Conservation (phyloP, 2,888 invertebrate genomes). For the Chrysolina haemoptera region DNA sequence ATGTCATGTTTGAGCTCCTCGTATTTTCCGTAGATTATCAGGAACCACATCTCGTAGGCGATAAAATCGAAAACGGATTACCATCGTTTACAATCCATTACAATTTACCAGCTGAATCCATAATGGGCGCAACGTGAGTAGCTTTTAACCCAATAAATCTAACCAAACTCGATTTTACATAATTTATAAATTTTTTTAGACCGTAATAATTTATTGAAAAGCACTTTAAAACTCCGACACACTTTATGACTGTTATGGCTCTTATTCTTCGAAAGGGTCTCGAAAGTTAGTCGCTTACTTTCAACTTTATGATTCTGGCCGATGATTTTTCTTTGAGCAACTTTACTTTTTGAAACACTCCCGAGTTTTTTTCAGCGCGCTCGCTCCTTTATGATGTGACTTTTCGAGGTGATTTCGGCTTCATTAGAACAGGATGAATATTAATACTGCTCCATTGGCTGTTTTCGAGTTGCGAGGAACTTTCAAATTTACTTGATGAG, state of each 20-base stretch:
- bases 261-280: constrained; percentile 62
- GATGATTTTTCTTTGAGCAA: constrained; percentile 62
- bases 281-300: constrained; percentile 62
- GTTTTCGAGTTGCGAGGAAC: background rate
- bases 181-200: constrained; percentile 65
- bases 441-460: constrained; percentile 7
- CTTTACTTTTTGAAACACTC: constrained; percentile 39
- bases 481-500: background rate
- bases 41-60: constrained; percentile 18
- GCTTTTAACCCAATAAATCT: constrained; percentile 55
- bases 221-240: constrained; percentile 66
- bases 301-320: constrained; percentile 63
- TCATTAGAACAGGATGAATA: constrained; percentile 21
- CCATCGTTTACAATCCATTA: constrained; percentile 38
- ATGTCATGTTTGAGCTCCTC: background rate
- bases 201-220: constrained; percentile 68
- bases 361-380: constrained; percentile 19
- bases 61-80: constrained; percentile 22
- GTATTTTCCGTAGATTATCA: constrained; percentile 6
- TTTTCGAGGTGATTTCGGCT: background rate
- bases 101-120: constrained; percentile 53
- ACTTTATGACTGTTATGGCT: constrained; percentile 66
- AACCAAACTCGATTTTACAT: constrained; percentile 55
- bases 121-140: constrained; percentile 57
- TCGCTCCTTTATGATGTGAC: background rate